These are phyloP conservation scores for Lepidochitona cinerea DNA, from an alignment of 2,888 invertebrate genomes.

Conservation along the genomic window DNA sequence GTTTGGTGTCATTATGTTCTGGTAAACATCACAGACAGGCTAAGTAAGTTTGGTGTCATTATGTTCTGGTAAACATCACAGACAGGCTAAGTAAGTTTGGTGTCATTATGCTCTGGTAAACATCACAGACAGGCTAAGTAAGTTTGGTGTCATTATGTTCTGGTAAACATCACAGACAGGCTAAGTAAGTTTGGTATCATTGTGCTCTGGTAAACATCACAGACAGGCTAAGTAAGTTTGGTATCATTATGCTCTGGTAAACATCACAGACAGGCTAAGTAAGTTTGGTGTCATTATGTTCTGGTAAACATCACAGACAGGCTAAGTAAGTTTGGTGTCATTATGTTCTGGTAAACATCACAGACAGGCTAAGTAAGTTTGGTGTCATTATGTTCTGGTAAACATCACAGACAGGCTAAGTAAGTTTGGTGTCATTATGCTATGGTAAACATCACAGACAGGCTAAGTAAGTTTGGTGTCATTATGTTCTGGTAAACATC, in stretches of 20 bases:
- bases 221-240: not conserved
- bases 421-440: too few species aligned
- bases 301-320: too few species aligned
- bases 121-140: constrained; percentile 76
- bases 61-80: too few species aligned
- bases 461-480: not conserved
- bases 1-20: too few species aligned
- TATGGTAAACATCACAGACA: too few species aligned
- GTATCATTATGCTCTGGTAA: constrained; percentile 42
- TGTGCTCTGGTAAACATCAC: too few species aligned
- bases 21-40: too few species aligned
- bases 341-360: too few species aligned
- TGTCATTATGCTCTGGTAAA: constrained; percentile 53
- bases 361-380: not conserved
- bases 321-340: not conserved
- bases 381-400: constrained; percentile 26
- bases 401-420: constrained; percentile 76
- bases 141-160: too few species aligned
- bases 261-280: constrained; percentile 76
- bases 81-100: not conserved
- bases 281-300: too few species aligned
- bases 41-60: not conserved
- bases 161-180: too few species aligned
- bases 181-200: not conserved
- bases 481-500: too few species aligned